Evolutionary conservation across 2,113 vertebrate genomes (phyloP).

Genomic region (cat (Felis catus)): DNA sequence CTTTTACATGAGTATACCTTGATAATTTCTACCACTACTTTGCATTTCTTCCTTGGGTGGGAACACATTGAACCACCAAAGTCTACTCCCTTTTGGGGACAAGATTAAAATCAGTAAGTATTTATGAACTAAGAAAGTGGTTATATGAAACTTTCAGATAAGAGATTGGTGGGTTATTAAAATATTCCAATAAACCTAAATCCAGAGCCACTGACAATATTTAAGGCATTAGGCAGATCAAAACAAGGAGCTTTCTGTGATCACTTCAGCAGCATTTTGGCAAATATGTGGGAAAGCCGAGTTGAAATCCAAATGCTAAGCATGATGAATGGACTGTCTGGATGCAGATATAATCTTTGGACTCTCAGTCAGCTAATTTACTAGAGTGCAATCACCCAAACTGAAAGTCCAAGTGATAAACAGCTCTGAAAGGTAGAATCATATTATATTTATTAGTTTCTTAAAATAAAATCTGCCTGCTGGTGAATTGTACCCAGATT

Average conservation of each 20-base stretch:
- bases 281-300: neutral
- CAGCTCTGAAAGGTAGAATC: slow-evolving; percentile 35
- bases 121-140: slow-evolving; percentile 42
- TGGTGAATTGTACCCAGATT: neutral
- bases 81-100: neutral
- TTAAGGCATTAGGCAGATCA: slow-evolving; percentile 28
- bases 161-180: slow-evolving; percentile 52
- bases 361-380: slow-evolving; percentile 49
- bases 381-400: slow-evolving; percentile 23
- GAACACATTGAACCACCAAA: slow-evolving; percentile 14
- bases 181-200: slow-evolving; percentile 52
- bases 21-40: slow-evolving; percentile 18
- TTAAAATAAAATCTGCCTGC: slow-evolving; percentile 59
- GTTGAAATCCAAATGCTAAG: slow-evolving; percentile 59
- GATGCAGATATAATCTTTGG: slow-evolving; percentile 43
- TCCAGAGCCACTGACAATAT: slow-evolving; percentile 30
- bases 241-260: slow-evolving; percentile 13
- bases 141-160: slow-evolving; percentile 36
- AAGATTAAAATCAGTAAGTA: slow-evolving; percentile 62
- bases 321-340: slow-evolving; percentile 50
- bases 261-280: neutral
- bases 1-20: neutral
- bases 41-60: slow-evolving; percentile 39
- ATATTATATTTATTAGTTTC: slow-evolving; percentile 72
- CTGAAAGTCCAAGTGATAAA: slow-evolving; percentile 14